Percentiles rank a stretch among this genome's conserved stretches.
phyloP scores from a whole-genome alignment of 2,797 vertebrate species.

The Cheirogaleus major region DNA sequence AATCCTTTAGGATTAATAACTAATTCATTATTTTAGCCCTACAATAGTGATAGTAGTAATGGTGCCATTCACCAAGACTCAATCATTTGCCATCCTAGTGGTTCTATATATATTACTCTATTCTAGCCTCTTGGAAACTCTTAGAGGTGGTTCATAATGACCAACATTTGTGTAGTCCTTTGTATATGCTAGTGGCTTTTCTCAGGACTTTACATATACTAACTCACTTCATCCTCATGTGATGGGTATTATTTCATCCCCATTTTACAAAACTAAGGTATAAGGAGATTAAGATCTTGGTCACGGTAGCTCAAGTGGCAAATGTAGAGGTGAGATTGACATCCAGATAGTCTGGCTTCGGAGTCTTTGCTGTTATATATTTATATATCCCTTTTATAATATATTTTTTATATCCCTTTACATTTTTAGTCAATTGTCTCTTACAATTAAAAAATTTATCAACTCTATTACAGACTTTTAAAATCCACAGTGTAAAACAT shows the following conservation, averaged over 20 bases:
- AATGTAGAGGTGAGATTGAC: background rate
- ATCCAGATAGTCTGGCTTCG: background rate
- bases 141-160: background rate
- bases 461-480: background rate
- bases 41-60: background rate
- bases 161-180: background rate
- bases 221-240: background rate
- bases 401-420: background rate
- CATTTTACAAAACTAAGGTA: background rate
- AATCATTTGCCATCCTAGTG: background rate
- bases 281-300: background rate
- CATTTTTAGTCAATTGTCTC: background rate
- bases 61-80: too few relatives aligned
- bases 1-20: background rate
- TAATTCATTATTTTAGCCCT: background rate
- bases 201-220: background rate
- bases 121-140: background rate
- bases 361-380: background rate
- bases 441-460: background rate
- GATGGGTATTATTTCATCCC: background rate
- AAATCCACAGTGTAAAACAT: background rate
- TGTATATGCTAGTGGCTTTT: background rate
- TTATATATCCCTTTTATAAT: background rate
- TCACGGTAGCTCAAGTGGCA: background rate
- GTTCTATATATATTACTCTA: background rate